Evolutionary conservation across 2,888 invertebrate species (phyloP), one percentile per base, ranked within the genome.

Genomic region (Caenorhabditis japonica): DNA sequence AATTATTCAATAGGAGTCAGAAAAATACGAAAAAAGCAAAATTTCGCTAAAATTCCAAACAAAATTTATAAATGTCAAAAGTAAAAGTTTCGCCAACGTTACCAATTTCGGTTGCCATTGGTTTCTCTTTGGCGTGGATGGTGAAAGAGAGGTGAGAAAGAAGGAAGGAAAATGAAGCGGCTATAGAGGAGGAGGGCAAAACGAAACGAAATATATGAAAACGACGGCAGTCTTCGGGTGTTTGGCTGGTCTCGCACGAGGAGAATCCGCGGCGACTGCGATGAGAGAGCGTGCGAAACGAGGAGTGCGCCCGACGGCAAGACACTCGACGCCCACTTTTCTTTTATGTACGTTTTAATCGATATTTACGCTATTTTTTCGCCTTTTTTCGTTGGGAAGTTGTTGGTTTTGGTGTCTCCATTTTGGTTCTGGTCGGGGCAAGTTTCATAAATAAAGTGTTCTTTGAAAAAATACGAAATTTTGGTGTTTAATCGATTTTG

Each of bases 301-400:
- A 23, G 33, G 34, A 47, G 62, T 49, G 30, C 38, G 39, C 38
- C 36, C 10, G 39, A 47, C 30, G 38, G 17, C 33, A 47, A 62
- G 53, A 17, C 38, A 21, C 13, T 7, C 27, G 30, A 51, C 38
- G 41, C 30, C 33, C 25, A 17, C 52, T 46, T 62, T 49, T 36
- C 43, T 34, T 52, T 33, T 55, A 43, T 49, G 43, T 61, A 49
- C 38, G 34, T 27, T 52, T 62, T 52, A 53, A 62, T 62, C 61
- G 52, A 62, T 62, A 43, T n/a, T n/a, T n/a, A n/a, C n/a, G n/a
- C n/a, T n/a, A n/a, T n/a, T n/a, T n/a, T n/a, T n/a, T n/a, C n/a
- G n/a, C n/a, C n/a, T n/a, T n/a, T n/a, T n/a, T n/a, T n/a, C n/a
- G n/a, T n/a, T n/a, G n/a, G n/a, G n/a, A n/a, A n/a, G n/a, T n/a